Evolutionary conservation across 2,888 invertebrate species (phyloP), one percentile per base, ranked within the genome.

Genomic region (Phasia obesa): DNA sequence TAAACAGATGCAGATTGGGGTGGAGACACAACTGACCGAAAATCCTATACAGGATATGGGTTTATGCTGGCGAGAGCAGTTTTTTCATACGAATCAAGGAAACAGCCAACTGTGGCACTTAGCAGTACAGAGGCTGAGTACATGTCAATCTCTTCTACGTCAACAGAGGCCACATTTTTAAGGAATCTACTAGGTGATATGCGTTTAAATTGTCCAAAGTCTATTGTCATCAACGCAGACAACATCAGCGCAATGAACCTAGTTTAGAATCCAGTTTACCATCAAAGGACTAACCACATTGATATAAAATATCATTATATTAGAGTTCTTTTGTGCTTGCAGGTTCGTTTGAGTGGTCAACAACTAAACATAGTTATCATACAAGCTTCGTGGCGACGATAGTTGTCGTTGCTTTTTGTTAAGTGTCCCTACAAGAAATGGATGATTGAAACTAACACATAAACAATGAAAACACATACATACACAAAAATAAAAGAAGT

Each of bases 271-370:
- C 80, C 81, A 1, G 71, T 84, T 1, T 84, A 85, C 19, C 84
- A 84, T 13, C 35, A 71, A n/a, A 69, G 77, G 21, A 85, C 79
- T 11, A 85, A 86, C 13, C 85, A 84, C 47, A 84, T 84, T 59
- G 59, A 59, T 59, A 59, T 59, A 2, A 59, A 19, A 15, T 59
- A 38, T 11, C 59, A 59, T 13, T 62, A 44, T 25, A 44, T 62
- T 17, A 19, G 38, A 38, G 51, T n/a, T n/a, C n/a, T n/a, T n/a
- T n/a, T n/a, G n/a, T n/a, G n/a, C n/a, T n/a, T n/a, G n/a, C n/a
- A n/a, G n/a, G n/a, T n/a, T n/a, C n/a, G n/a, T n/a, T n/a, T n/a
- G n/a, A n/a, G n/a, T n/a, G n/a, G n/a, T n/a, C n/a, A n/a, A n/a
- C n/a, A n/a, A n/a, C n/a, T n/a, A n/a, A n/a, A n/a, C n/a, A n/a